phyloP scores from a whole-genome alignment of 2,797 vertebrate genomes.

The Leptoclinus maculatus region DNA sequence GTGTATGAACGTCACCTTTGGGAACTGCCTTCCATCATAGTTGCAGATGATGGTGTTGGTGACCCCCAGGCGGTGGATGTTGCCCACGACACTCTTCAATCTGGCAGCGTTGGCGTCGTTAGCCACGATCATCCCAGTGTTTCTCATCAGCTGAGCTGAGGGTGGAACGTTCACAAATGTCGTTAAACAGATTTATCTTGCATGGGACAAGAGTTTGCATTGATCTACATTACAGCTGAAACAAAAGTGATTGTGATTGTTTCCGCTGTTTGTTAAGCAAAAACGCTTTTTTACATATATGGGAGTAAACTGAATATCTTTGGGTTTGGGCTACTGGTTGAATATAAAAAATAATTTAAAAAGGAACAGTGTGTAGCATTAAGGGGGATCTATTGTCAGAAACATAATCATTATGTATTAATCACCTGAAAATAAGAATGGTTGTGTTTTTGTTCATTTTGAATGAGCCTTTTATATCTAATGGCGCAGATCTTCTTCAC shows the following conservation, averaged over 20 bases:
- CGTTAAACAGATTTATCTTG: not conserved
- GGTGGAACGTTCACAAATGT: conserved; percentile 11
- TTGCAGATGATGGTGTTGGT: conserved; percentile 93
- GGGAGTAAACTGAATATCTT: not conserved
- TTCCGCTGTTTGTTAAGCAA: not conserved
- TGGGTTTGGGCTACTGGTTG: not conserved
- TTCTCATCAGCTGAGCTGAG: conserved; percentile 97
- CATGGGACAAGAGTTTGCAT: not conserved
- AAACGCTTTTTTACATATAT: not conserved
- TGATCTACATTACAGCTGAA: not conserved
- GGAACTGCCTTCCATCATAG: conserved; percentile 95
- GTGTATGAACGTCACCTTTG: conserved; percentile 85
- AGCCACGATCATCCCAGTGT: conserved; percentile 94
- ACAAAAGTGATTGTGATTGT: not conserved
- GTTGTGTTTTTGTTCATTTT: too few species aligned
- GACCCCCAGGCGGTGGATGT: conserved; percentile 95
- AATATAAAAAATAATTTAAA: not conserved
- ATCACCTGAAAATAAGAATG: too few species aligned
- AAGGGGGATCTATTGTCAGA: too few species aligned
- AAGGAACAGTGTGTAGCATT: too few species aligned
- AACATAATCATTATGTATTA: too few species aligned
- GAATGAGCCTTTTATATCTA: too few species aligned
- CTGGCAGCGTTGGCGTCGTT: conserved; percentile 93
- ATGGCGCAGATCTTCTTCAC: too few species aligned
- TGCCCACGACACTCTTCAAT: conserved; percentile 95